A percentile compares a stretch with the other conserved stretches of the same genome.
phyloP scores from a whole-genome alignment of 1,140 invertebrate genomes.

The Laupala kohalensis region DNA sequence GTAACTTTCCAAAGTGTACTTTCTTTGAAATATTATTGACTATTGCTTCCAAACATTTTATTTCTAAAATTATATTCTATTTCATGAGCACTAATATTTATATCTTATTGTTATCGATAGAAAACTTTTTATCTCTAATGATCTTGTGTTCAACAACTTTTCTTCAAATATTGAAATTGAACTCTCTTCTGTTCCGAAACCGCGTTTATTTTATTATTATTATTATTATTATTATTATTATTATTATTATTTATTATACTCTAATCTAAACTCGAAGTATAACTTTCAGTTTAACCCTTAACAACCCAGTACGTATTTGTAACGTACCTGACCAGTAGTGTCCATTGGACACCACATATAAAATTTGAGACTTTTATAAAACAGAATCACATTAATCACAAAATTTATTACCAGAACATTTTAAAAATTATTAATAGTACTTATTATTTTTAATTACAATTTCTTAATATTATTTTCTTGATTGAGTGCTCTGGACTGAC shows the following conservation, averaged over 20 bases:
- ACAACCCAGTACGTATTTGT: no score
- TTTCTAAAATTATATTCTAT: background rate
- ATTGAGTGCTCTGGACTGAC: no score
- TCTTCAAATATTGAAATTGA: background rate
- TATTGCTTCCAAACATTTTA: background rate
- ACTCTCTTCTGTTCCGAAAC: background rate
- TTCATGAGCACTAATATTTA: background rate
- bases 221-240: no score
- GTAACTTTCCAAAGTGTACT: no score
- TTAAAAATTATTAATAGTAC: background rate
- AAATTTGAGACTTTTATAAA: no score
- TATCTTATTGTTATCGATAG: background rate
- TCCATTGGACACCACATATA: no score
- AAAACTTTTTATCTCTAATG: background rate
- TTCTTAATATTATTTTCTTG: background rate
- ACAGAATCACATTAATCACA: no score
- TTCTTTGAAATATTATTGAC: no score
- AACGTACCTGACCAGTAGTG: no score
- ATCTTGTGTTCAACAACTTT: background rate
- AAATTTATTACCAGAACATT: background rate
- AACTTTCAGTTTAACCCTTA: no score
- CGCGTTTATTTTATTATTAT: no score
- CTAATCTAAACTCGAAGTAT: no score
- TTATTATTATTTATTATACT: background rate
- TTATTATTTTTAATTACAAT: background rate